Conservation (phyloP, 2,888 invertebrate species). For the Sepiola atlantica region DNA sequence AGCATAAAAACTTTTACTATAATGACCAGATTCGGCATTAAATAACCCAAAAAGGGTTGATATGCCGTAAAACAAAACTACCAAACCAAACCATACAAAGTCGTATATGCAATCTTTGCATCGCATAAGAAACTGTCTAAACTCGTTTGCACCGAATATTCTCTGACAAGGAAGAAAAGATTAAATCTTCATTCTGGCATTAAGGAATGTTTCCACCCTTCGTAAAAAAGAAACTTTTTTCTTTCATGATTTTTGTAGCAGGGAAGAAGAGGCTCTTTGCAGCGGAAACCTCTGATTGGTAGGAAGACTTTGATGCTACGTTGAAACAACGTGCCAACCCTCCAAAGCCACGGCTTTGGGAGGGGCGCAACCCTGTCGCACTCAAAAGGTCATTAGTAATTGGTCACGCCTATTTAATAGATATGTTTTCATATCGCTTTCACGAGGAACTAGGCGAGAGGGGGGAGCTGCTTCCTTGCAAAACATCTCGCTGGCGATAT, state of each 20-base stretch:
- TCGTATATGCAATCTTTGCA: no score
- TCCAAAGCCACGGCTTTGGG: neutral
- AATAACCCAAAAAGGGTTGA: no score
- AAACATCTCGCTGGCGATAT: neutral
- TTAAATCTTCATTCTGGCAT: neutral
- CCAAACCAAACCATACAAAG: no score
- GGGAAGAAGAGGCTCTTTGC: neutral
- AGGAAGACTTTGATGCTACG: neutral
- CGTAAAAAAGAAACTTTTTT: neutral
- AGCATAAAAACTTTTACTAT: no score
- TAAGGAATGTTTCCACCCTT: neutral
- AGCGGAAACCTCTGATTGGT: constrained; percentile 8
- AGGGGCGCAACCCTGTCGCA: neutral
- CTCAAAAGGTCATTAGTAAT: neutral
- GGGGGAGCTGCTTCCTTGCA: neutral
- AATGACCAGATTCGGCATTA: no score
- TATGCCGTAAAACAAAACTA: no score
- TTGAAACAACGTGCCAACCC: neutral
- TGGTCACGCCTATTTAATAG: constrained; percentile 32
- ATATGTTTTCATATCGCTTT: constrained; percentile 32
- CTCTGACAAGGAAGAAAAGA: neutral
- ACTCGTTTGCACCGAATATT: neutral
- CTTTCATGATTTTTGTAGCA: neutral
- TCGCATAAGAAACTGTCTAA: neutral
- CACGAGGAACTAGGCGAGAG: neutral